Evolutionary conservation across 1,140 invertebrate genomes (phyloP).

Genomic region (Drosophila cardini): DNA sequence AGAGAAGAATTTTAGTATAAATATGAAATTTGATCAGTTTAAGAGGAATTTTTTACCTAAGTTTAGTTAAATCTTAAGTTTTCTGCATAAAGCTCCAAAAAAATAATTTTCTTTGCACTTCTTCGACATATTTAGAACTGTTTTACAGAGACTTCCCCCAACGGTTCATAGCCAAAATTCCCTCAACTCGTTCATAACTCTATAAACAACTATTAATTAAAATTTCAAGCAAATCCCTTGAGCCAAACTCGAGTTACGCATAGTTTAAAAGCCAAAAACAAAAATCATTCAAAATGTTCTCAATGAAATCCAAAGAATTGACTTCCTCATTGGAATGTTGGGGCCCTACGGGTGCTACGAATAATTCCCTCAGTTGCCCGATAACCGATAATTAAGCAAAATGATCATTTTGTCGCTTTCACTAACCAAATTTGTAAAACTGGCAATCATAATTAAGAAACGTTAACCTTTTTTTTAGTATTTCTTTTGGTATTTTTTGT

Average conservation of each 20-base stretch:
- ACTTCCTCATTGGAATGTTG: neutral
- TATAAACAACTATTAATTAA: neutral
- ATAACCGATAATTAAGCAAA: conserved; percentile 32
- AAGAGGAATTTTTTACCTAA: no score
- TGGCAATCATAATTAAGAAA: conserved; percentile 33
- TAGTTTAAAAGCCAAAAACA: neutral
- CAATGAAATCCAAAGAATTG: neutral
- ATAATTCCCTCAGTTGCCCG: neutral
- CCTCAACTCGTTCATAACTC: no score
- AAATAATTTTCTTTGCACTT: no score
- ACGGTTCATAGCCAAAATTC: no score
- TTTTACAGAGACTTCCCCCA: no score
- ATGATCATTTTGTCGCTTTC: conserved; percentile 35
- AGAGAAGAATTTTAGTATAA: no score
- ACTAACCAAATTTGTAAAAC: conserved; percentile 34
- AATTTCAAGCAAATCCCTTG: neutral
- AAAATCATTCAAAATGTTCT: neutral
- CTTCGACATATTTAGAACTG: no score
- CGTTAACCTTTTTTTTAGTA: neutral
- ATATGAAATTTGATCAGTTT: no score
- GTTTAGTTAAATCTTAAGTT: no score
- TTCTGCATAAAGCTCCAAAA: no score
- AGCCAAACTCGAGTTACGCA: neutral
- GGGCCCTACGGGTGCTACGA: conserved; percentile 7
- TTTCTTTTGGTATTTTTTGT: neutral